These are phyloP conservation scores for Meleagris gallopavo DNA, from an alignment of 2,113 vertebrate species.

Conservation along the genomic window DNA sequence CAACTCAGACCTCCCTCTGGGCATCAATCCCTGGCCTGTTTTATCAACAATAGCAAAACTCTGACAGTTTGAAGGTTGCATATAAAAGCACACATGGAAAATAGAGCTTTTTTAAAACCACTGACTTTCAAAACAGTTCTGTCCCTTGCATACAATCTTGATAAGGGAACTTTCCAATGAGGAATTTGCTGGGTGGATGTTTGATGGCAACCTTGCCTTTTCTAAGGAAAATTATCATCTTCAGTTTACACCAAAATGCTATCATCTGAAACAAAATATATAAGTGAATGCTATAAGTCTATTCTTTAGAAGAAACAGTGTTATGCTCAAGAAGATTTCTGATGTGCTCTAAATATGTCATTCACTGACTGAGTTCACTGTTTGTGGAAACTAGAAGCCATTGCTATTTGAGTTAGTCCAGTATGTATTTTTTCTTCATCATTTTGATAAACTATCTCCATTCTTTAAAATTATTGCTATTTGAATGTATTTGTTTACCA, in stretches of 20 bases:
- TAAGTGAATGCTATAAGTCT: conserved; percentile 28
- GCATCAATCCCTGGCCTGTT: conserved; percentile 63
- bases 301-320: not conserved
- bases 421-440: not conserved
- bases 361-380: not conserved
- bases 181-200: conserved; percentile 33
- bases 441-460: not conserved
- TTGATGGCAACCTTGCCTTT: conserved; percentile 66
- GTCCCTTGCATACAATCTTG: conserved; percentile 65
- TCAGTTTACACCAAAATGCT: conserved; percentile 41
- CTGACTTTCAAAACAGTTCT: conserved; percentile 80
- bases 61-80: conserved; percentile 77
- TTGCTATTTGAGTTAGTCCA: not conserved
- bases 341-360: not conserved
- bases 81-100: conserved; percentile 61
- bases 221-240: conserved; percentile 55
- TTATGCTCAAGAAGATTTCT: not conserved
- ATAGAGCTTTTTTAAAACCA: conserved; percentile 49
- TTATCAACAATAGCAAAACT: conserved; percentile 78
- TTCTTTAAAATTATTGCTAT: not conserved
- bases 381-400: conserved; percentile 35
- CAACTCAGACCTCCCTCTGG: conserved; percentile 57
- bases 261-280: conserved; percentile 61
- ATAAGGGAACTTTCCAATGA: conserved; percentile 71
- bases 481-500: not conserved